Percentiles rank a stretch among this genome's conserved stretches.
These are phyloP conservation scores for Rotaria magnacalcarata DNA, from an alignment of 2,888 invertebrate genomes.

Conservation along the genomic window DNA sequence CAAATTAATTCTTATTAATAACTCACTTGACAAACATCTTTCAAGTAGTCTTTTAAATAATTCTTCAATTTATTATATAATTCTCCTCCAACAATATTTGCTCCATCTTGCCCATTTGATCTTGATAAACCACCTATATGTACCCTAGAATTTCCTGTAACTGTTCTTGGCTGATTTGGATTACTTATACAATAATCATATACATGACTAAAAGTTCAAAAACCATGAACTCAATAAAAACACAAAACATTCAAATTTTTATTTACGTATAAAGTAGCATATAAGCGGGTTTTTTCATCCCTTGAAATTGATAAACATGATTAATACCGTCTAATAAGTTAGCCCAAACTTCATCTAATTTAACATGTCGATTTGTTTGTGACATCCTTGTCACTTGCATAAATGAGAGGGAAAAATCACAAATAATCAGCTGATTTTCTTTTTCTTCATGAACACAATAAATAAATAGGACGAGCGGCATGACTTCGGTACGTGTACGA, in stretches of 20 bases:
- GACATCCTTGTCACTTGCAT: neutral
- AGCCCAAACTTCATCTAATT: slow-evolving; percentile 42
- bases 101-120: slow-evolving; percentile 35
- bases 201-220: slow-evolving; percentile 35
- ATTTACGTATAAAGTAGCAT: slow-evolving; percentile 39
- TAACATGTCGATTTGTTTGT: neutral
- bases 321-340: slow-evolving; percentile 40
- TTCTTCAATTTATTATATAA: slow-evolving; percentile 42
- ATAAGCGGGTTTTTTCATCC: slow-evolving; percentile 39
- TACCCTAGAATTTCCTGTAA: neutral
- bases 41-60: slow-evolving; percentile 42
- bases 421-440: neutral
- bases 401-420: neutral
- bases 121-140: neutral
- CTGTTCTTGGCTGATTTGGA: neutral
- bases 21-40: slow-evolving; percentile 37
- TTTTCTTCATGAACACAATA: neutral
- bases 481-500: too few species aligned
- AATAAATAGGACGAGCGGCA: neutral
- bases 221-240: neutral
- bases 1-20: too few species aligned
- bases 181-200: slow-evolving; percentile 43
- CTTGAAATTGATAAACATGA: slow-evolving; percentile 42
- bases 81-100: slow-evolving; percentile 43
- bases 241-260: neutral